Evolutionary conservation across 1,140 invertebrate species (phyloP).

Genomic region (Diprion similis): DNA sequence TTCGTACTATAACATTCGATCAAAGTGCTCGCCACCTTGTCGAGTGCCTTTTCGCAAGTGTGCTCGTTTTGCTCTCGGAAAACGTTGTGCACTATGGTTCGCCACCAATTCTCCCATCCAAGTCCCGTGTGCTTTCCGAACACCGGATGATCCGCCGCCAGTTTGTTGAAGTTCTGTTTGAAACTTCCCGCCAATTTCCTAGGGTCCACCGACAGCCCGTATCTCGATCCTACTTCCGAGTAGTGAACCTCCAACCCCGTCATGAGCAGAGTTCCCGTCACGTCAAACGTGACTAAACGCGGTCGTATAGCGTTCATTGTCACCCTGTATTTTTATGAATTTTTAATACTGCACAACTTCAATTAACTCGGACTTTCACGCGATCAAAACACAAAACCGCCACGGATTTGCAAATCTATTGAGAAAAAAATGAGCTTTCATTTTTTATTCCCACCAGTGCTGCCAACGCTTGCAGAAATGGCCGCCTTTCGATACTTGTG

Average conservation of each 20-base stretch:
- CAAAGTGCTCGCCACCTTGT: conserved; percentile 51
- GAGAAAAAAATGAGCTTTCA: neutral
- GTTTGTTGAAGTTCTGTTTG: conserved; percentile 66
- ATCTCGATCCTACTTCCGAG: conserved; percentile 68
- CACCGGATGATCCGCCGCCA: conserved; percentile 77
- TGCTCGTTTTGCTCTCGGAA: conserved; percentile 62
- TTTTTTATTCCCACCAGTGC: neutral
- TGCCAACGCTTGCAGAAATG: neutral
- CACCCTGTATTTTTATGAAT: conserved; percentile 27
- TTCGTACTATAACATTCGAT: conserved; percentile 68
- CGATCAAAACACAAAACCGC: neutral
- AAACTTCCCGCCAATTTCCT: conserved; percentile 70
- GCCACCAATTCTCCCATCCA: conserved; percentile 86
- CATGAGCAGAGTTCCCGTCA: conserved; percentile 83
- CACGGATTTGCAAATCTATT: neutral
- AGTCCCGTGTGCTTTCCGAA: conserved; percentile 75
- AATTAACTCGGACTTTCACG: neutral
- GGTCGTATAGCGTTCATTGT: conserved; percentile 57
- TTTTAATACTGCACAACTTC: neutral
- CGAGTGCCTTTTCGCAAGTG: conserved; percentile 36
- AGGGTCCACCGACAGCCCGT: conserved; percentile 69
- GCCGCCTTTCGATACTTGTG: no score
- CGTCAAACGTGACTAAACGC: conserved; percentile 84
- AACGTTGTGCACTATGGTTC: conserved; percentile 68
- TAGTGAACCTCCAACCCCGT: conserved; percentile 78